phyloP scores from a whole-genome alignment of 1,140 invertebrate genomes.

The Ceratina japonica region DNA sequence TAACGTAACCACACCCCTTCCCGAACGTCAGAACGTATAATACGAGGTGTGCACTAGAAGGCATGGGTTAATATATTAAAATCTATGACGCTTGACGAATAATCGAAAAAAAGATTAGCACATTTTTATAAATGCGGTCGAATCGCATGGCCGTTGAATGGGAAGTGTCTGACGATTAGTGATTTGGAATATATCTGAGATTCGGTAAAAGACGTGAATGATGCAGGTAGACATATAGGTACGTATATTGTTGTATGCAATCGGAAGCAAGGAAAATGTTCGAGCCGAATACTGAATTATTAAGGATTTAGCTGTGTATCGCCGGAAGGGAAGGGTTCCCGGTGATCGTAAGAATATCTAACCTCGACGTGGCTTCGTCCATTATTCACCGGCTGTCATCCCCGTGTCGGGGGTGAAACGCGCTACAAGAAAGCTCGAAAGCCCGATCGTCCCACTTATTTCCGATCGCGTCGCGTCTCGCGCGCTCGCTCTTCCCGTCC shows the following conservation, averaged over 20 bases:
- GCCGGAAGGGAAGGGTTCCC: conserved; percentile 69
- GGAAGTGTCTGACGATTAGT: too few species aligned
- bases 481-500: neutral
- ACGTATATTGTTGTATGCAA: conserved; percentile 64
- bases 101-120: too few species aligned
- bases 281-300: conserved; percentile 69
- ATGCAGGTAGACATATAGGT: too few species aligned
- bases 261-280: conserved; percentile 70
- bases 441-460: conserved; percentile 62
- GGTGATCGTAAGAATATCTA: conserved; percentile 76
- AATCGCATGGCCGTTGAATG: too few species aligned
- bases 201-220: too few species aligned
- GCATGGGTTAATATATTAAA: too few species aligned
- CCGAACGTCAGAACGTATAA: too few species aligned
- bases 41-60: too few species aligned
- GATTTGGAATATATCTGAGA: too few species aligned
- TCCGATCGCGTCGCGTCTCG: conserved; percentile 48
- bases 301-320: conserved; percentile 73
- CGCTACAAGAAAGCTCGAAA: conserved; percentile 64
- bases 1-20: too few species aligned
- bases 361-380: conserved; percentile 66
- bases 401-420: conserved; percentile 61
- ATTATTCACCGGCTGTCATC: conserved; percentile 76
- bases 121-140: too few species aligned
- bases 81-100: too few species aligned